phyloP scores from a whole-genome alignment of 2,113 vertebrate genomes.

The Eubucco bourcierii region DNA sequence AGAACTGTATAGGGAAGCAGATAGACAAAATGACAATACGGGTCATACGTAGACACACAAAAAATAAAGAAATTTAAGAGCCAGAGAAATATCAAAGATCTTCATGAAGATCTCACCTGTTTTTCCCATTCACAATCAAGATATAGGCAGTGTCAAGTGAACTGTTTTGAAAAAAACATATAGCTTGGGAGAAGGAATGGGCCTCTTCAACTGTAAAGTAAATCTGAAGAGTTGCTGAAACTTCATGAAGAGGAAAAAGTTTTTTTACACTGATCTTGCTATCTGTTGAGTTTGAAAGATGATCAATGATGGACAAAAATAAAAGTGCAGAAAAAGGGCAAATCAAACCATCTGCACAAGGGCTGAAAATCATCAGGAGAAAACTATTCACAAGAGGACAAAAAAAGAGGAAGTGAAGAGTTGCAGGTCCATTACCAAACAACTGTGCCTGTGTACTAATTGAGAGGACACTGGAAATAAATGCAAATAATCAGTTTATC shows the following conservation, averaged over 20 bases:
- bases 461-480: neutral
- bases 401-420: neutral
- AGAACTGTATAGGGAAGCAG: neutral
- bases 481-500: neutral
- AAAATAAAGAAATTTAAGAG: neutral
- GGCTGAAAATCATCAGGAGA: neutral
- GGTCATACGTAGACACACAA: neutral
- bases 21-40: neutral
- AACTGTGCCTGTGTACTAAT: neutral
- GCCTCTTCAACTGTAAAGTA: neutral
- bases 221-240: neutral
- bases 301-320: neutral
- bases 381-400: neutral
- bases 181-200: neutral
- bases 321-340: neutral
- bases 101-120: neutral
- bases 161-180: neutral
- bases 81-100: neutral
- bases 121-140: neutral
- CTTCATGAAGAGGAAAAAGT: neutral
- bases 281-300: neutral
- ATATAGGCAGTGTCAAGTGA: neutral
- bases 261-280: neutral
- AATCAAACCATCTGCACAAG: neutral
- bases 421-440: neutral